Percentiles rank a stretch among this genome's conserved stretches.
Evolutionary conservation across 1,140 invertebrate species (phyloP).

Genomic region (Ectropis grisescens): DNA sequence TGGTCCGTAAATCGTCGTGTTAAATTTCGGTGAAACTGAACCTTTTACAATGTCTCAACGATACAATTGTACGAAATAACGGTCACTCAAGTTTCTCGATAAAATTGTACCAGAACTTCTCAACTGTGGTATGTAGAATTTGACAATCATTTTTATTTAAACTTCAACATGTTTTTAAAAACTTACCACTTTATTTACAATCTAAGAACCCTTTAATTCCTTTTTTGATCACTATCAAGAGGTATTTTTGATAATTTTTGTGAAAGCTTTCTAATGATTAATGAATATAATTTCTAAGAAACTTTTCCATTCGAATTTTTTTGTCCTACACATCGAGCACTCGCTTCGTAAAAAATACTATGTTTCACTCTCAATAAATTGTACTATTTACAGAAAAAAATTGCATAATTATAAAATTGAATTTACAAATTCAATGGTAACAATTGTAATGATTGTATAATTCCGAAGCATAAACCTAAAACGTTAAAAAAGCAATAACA

Average conservation of each 20-base stretch:
- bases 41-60: no score
- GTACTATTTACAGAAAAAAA: conserved; percentile 49
- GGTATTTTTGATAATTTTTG: conserved; percentile 61
- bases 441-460: conserved; percentile 22
- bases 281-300: conserved; percentile 26
- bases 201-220: conserved; percentile 61
- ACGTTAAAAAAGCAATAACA: conserved; percentile 14
- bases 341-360: no score
- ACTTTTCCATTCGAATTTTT: no score
- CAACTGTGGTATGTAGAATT: conserved; percentile 42
- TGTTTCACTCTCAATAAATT: conserved; percentile 21
- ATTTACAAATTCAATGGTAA: conserved; percentile 25
- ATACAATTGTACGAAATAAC: no score
- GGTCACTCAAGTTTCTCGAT: no score
- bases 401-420: conserved; percentile 16
- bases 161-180: conserved; percentile 63
- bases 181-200: conserved; percentile 56
- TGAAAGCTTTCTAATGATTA: conserved; percentile 37
- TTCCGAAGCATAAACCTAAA: conserved; percentile 19
- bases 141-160: conserved; percentile 57
- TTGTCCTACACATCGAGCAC: no score
- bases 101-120: no score
- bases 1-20: no score
- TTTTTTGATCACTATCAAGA: conserved; percentile 61
- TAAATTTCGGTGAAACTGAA: no score